A percentile compares a stretch with the other conserved stretches of the same genome.
Evolutionary conservation across 1,140 invertebrate species (phyloP).

Genomic region (Eumeta japonica): DNA sequence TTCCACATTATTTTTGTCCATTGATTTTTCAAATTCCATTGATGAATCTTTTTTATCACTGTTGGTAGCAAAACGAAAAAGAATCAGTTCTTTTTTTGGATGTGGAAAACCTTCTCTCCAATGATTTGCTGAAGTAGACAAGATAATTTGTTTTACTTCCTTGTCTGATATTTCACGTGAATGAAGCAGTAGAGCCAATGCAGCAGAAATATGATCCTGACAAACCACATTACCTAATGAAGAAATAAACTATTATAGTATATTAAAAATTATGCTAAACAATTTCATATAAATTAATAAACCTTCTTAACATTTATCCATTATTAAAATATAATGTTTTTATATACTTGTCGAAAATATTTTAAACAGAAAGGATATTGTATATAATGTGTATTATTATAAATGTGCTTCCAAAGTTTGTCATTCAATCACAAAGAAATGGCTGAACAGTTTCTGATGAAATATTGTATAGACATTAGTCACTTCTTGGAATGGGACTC

Average conservation of each 20-base stretch:
- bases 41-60: constrained; percentile 57
- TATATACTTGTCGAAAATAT: too few relatives aligned
- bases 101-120: constrained; percentile 74
- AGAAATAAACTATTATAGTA: constrained; percentile 10
- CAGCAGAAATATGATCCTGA: constrained; percentile 68
- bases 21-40: constrained; percentile 61
- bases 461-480: too few relatives aligned
- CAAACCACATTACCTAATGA: constrained; percentile 74
- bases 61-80: constrained; percentile 71
- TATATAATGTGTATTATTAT: too few relatives aligned
- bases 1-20: constrained; percentile 44
- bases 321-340: too few relatives aligned
- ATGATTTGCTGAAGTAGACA: constrained; percentile 50
- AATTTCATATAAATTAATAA: too few relatives aligned
- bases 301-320: too few relatives aligned
- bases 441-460: too few relatives aligned
- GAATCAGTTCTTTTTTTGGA: constrained; percentile 65
- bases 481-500: too few relatives aligned
- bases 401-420: too few relatives aligned
- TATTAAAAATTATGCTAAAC: background rate
- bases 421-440: too few relatives aligned
- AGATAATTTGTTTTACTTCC: constrained; percentile 37
- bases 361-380: too few relatives aligned
- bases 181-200: constrained; percentile 63
- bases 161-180: constrained; percentile 49